Base-by-base conservation (phyloP, 1,140 invertebrate genomes). In the Caenorhabditis brenneri region DNA sequence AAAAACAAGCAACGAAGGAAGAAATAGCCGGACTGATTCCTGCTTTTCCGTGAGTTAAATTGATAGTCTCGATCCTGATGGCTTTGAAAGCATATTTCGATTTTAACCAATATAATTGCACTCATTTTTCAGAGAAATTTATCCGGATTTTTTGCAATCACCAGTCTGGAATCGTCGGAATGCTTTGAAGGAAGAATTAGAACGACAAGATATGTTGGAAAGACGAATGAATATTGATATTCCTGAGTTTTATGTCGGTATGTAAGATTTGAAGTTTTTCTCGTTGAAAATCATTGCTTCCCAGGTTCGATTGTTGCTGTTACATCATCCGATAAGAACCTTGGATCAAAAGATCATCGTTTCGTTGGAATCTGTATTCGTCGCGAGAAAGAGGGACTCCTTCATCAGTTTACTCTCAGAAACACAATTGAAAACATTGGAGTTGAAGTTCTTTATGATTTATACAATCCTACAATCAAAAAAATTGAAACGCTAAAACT, bases 311-410 rank as follows among this genome's bases (percentile, higher is more conserved):
- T 99, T 84, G 88, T 99, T 89, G 95, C 96, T 60, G 96, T 99
- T 0, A 95, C 94, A n/a, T 94, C 94, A 81, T 94, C 96, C 0
- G 97, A 99, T 92, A 93, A 92, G 51, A 95, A 97, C 93, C 93
- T 95, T 46, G 94, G 94, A 19, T 94, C 94, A 48, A 98, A 98
- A 92, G 92, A 92, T 0, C 96, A 94, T 89, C 93, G 94, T 89
- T 99, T 99, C 93, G 94, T 99, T 80, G 97, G 98, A 4, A 97
- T 99, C 88, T 99, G 97, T 89, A 99, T 98, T 88, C 92, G 95
- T 82, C 92, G 96, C 87, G 93, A 93, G 83, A 94, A 94, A 2
- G 93, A 93, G 91, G 97, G 97, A 0, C 92, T 99, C 0, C 92
- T 94, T 86, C 93, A 96, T 74, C 93, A 93, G 51, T 98, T 99